Base-by-base conservation (phyloP, 1,140 invertebrate species). In the Coenobita brevimanus region DNA sequence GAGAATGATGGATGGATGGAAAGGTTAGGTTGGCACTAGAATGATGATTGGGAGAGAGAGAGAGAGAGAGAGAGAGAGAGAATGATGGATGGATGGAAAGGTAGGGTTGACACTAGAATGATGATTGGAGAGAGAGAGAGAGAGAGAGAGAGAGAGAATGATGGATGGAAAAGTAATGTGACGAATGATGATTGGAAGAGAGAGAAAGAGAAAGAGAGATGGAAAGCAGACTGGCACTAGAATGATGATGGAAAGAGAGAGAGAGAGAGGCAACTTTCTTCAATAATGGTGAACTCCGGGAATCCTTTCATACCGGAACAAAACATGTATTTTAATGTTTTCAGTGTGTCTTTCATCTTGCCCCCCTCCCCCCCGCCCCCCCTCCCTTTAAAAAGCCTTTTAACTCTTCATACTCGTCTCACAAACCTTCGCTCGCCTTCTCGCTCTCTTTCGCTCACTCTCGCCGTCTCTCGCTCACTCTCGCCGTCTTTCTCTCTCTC, bases 291-390 rank as follows among this genome's bases (percentile, higher is more conserved):
- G 17, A 50, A 78, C 57, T 60, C 73, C 10, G 75, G 60, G 83
- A 86, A 73, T 83, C 67, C 67, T 83, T 83, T 83, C 69, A 83
- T 83, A 73, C 54, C 82, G 67, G 82, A 83, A 83, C 69, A 83
- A 75, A 83, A 83, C 64, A 73, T 86, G 83, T 86, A 86, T 86
- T 86, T 86, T 86, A 86, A 86, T 86, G 83, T 86, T 86, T 86
- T 86, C 67, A 83, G 69, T 75, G 82, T 73, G 64, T 83, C 69
- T 83, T 83, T 83, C 82, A 83, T 83, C 82, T 83, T 82, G 33
- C 33, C 43, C 6, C 46, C 46, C 46, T 17, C 46, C 46, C 17
- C 46, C 46, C 46, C 46, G 6, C 46, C 17, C 46, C 46, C 46
- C 46, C 6, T 17, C 83, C 83, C 83, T 73, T 86, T 79, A 86